Conservation (phyloP, 2,113 vertebrate species). For the Nycticebus coucang region DNA sequence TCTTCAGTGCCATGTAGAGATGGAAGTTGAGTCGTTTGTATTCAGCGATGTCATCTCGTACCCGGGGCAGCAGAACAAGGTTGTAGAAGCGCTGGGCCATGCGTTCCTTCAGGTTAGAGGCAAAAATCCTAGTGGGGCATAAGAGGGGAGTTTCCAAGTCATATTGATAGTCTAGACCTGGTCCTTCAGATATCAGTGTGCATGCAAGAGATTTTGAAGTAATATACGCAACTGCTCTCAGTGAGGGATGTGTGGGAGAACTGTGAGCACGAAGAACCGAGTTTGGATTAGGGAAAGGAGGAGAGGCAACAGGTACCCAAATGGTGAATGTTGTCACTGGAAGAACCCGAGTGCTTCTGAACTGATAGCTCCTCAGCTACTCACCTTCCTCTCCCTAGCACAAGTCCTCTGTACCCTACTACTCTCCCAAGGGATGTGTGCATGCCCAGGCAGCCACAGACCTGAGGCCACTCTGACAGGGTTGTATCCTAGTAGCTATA, state of each 20-base stretch:
- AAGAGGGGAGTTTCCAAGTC: not conserved
- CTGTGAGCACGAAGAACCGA: not conserved
- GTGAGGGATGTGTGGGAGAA: not conserved
- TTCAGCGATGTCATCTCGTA: slow-evolving; percentile 95
- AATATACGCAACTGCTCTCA: not conserved
- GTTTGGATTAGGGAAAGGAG: not conserved
- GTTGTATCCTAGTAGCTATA: not conserved
- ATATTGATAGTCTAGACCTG: not conserved
- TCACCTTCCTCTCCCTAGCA: not conserved
- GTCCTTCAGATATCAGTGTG: not conserved
- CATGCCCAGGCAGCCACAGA: not conserved
- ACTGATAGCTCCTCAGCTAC: not conserved
- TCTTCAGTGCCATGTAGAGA: slow-evolving; percentile 96
- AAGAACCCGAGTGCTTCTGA: not conserved
- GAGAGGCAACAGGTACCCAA: not conserved
- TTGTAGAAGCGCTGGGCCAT: slow-evolving; percentile 99
- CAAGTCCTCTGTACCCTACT: not conserved
- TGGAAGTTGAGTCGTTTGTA: slow-evolving; percentile 98
- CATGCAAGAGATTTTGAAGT: not conserved
- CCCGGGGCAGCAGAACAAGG: slow-evolving; percentile 93
- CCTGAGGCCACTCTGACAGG: not conserved
- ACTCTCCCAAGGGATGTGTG: not conserved
- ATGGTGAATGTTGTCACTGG: not conserved
- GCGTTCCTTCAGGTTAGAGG: slow-evolving; percentile 96
- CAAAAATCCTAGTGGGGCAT: slow-evolving; percentile 90